Conservation (phyloP, 1,140 invertebrate genomes). For the Drosophila fuyamai region DNA sequence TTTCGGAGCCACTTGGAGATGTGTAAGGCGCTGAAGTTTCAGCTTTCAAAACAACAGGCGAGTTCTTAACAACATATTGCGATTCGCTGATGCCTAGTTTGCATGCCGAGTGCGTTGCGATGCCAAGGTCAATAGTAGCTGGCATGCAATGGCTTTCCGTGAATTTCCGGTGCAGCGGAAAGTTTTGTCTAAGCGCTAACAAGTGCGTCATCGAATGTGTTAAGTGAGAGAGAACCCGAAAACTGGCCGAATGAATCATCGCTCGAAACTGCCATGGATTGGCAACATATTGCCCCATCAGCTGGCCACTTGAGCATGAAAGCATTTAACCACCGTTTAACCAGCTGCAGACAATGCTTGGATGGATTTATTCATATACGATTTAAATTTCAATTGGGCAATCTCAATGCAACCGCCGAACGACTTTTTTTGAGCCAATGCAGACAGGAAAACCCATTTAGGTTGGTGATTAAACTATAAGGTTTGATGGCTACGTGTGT, state of each 20-base stretch:
- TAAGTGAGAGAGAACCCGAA: slow-evolving; percentile 6
- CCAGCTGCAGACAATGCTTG: slow-evolving; percentile 53
- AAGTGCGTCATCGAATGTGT: slow-evolving; percentile 38
- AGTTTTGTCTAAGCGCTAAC: slow-evolving; percentile 28
- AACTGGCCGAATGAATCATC: slow-evolving; percentile 1
- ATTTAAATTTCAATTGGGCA: slow-evolving; percentile 53
- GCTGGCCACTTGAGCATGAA: slow-evolving; percentile 31
- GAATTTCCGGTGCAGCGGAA: slow-evolving; percentile 52
- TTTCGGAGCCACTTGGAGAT: slow-evolving; percentile 34
- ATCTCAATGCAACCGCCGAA: slow-evolving; percentile 53
- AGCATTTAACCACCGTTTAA: slow-evolving; percentile 23
- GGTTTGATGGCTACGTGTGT: slow-evolving; percentile 50
- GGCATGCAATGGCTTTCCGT: slow-evolving; percentile 61
- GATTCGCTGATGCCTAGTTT: slow-evolving; percentile 37
- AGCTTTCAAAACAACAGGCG: slow-evolving; percentile 28
- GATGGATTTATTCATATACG: slow-evolving; percentile 46
- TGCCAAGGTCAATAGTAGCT: slow-evolving; percentile 50
- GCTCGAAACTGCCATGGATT: neutral
- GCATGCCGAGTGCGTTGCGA: slow-evolving; percentile 47
- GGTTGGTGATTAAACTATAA: slow-evolving; percentile 32
- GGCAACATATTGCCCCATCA: slow-evolving; percentile 20
- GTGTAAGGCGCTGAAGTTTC: slow-evolving; percentile 12
- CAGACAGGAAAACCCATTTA: slow-evolving; percentile 65
- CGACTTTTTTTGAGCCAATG: slow-evolving; percentile 43
- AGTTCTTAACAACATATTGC: slow-evolving; percentile 40